Evolutionary conservation across 2,888 invertebrate genomes (phyloP).

Genomic region (Scaptomyza polygonia): DNA sequence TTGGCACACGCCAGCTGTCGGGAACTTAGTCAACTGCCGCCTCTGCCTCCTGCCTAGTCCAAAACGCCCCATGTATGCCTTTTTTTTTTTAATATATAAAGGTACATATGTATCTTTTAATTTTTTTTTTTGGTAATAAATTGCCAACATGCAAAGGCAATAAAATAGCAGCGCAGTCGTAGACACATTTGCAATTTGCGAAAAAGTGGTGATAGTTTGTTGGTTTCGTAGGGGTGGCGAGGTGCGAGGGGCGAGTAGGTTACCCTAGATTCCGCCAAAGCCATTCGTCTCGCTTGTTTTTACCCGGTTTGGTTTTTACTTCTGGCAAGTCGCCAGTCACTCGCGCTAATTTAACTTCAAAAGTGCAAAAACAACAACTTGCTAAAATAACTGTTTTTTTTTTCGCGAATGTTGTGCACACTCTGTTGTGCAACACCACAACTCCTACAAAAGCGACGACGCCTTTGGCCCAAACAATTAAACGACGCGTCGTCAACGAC

Average conservation of each 20-base stretch:
- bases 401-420: no score
- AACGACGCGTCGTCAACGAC: constrained; percentile 58
- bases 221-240: constrained; percentile 1
- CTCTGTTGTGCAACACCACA: constrained; percentile 25
- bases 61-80: constrained; percentile 25
- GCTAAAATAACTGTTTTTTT: constrained; percentile 59
- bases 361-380: constrained; percentile 41
- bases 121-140: constrained; percentile 61
- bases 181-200: constrained; percentile 70
- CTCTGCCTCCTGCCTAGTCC: constrained; percentile 37
- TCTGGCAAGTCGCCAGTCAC: constrained; percentile 69
- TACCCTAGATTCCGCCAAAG: constrained; percentile 70
- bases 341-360: constrained; percentile 58
- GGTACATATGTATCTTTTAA: no score
- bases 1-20: constrained; percentile 74
- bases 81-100: constrained; percentile 16
- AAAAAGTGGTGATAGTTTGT: constrained; percentile 24
- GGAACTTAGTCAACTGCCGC: constrained; percentile 46
- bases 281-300: constrained; percentile 14
- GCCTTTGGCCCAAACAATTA: constrained; percentile 68
- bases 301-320: constrained; percentile 15
- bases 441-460: constrained; percentile 63
- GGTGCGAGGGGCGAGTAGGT: constrained; percentile 13
- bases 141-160: constrained; percentile 74
- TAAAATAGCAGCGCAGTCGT: constrained; percentile 69